Percentiles rank a stretch among this genome's conserved stretches.
phyloP scores from a whole-genome alignment of 2,888 invertebrate genomes.

The Polydrusus cervinus region DNA sequence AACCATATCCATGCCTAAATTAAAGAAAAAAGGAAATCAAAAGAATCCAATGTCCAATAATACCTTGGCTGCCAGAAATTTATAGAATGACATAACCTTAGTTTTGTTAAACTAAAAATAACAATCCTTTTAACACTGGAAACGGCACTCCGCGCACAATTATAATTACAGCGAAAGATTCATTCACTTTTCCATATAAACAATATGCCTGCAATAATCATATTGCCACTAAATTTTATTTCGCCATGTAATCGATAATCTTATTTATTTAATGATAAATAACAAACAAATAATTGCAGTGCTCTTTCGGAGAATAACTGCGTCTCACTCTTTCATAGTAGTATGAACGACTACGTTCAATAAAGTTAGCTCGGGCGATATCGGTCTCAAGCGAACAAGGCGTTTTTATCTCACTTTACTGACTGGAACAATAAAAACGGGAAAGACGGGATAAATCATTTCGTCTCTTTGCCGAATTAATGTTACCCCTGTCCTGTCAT shows the following conservation, averaged over 20 bases:
- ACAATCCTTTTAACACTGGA: slow-evolving; percentile 35
- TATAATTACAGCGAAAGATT: slow-evolving; percentile 14
- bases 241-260: slow-evolving; percentile 35
- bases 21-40: neutral
- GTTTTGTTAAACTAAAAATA: slow-evolving; percentile 44
- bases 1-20: neutral
- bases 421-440: slow-evolving; percentile 21
- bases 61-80: slow-evolving; percentile 32
- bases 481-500: slow-evolving; percentile 21
- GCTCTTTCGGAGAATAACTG: neutral
- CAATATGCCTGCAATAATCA: neutral
- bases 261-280: slow-evolving; percentile 39
- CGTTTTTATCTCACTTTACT: slow-evolving; percentile 19
- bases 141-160: slow-evolving; percentile 22
- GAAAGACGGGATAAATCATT: slow-evolving; percentile 24
- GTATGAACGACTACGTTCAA: neutral
- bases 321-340: slow-evolving; percentile 22
- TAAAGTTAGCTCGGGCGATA: neutral
- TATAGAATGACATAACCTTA: slow-evolving; percentile 44
- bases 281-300: slow-evolving; percentile 18
- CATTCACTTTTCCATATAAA: slow-evolving; percentile 19
- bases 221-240: slow-evolving; percentile 16
- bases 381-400: slow-evolving; percentile 11
- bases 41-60: neutral
- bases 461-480: slow-evolving; percentile 26